Base-by-base conservation (phyloP, 2,888 invertebrate species). In the Oxycera nigricornis region DNA sequence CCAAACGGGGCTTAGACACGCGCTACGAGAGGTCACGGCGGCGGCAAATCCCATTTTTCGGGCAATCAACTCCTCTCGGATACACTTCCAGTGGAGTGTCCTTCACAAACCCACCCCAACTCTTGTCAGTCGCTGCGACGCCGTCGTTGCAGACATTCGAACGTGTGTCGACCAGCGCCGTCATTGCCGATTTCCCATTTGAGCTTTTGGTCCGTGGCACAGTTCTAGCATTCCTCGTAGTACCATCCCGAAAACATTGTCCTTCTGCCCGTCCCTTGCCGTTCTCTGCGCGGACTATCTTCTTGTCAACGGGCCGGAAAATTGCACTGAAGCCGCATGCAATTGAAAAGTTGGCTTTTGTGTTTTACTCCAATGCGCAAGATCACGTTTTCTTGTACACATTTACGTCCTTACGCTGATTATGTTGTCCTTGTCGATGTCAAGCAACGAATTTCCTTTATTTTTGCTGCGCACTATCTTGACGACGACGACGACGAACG, bases 321-420 rank as follows among this genome's bases (percentile, higher is more conserved):
- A 65, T 65, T 65, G 65, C 39, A 26, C 31, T 59, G 61, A 20
- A 17, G 35, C 22, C 35, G n/a, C 7, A 39, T 65, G 65, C 65
- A 41, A 65, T 65, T 41, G 65, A 65, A 65, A 14, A 24, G n/a
- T 65, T 30, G 11, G 24, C 2, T 65, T 65, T 65, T 65, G 41
- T 22, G 39, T 65, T 39, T 65, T 41, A 65, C 39, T 65, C 39
- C 2, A 65, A 11, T 65, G 65, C 65, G 65, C 65, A 65, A 30
- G 41, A 65, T 41, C 41, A 65, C 65, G 65, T 65, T 65, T 65
- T 65, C 39, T 65, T 65, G 22, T 65, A 65, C 65, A 65, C 65
- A 65, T 65, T 24, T 65, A 22, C 65, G 65, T 41, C 39, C 41
- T 35, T 65, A 65, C 65, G 65, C 65, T 65, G 41, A 65, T 65